A percentile compares a stretch with the other conserved stretches of the same genome.
Conservation (phyloP, 2,113 vertebrate genomes). For the Vulpes lagopus region DNA sequence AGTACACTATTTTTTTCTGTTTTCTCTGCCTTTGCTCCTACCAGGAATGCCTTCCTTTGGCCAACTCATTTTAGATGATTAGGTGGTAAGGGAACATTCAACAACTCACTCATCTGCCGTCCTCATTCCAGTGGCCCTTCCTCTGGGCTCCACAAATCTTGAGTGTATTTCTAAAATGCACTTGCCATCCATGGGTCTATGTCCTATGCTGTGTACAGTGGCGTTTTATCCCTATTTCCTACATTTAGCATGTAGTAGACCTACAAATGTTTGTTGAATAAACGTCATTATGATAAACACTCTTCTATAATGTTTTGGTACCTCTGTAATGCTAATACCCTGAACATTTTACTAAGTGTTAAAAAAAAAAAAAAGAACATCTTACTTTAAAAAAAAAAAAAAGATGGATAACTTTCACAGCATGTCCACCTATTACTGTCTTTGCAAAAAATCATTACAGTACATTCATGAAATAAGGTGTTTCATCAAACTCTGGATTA, state of each 20-base stretch:
- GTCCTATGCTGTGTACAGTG: not conserved
- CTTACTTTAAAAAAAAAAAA: not conserved
- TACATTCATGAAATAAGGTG: not conserved
- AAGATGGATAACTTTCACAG: slow-evolving; percentile 4
- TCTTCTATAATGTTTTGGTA: not conserved
- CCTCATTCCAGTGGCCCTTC: not conserved
- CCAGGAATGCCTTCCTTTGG: not conserved
- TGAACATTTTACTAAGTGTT: not conserved
- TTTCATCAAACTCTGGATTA: slow-evolving; percentile 32
- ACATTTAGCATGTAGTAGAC: not conserved
- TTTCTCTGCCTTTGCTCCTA: not conserved
- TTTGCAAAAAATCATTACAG: slow-evolving; percentile 7
- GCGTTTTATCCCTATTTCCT: not conserved
- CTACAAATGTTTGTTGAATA: not conserved
- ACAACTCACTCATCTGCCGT: not conserved
- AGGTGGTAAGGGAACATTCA: not conserved
- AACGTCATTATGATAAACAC: not conserved
- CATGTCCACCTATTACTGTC: not conserved
- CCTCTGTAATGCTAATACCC: not conserved
- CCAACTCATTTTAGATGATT: not conserved
- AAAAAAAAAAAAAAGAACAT: not conserved
- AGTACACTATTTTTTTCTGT: not conserved
- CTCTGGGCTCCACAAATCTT: not conserved
- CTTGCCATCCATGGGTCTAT: not conserved
- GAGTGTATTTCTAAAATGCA: not conserved